Evolutionary conservation across 2,113 vertebrate genomes (phyloP).

Genomic region (Laterallus jamaicensis): DNA sequence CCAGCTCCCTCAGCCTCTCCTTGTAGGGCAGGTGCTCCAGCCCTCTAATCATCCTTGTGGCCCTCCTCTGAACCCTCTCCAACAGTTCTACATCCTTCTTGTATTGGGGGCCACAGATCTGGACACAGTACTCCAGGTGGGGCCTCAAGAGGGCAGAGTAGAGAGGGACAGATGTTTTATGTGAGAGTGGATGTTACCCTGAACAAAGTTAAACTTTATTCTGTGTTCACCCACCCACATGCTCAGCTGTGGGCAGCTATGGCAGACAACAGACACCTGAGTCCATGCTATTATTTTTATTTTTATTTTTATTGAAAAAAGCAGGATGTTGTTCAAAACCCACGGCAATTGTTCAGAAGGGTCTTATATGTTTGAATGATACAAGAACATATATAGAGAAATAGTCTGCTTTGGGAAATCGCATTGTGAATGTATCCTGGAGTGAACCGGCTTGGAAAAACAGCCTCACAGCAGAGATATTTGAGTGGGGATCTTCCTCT

Average conservation of each 20-base stretch:
- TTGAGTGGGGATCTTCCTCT: not conserved
- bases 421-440: not conserved
- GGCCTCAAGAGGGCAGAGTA: too few relatives aligned
- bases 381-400: not conserved
- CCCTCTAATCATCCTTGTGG: too few relatives aligned
- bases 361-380: not conserved
- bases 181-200: fast-evolving
- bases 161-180: too few relatives aligned
- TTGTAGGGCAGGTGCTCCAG: too few relatives aligned
- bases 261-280: not conserved
- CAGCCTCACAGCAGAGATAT: not conserved
- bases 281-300: too few relatives aligned
- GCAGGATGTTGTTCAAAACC: not conserved
- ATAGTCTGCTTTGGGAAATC: not conserved
- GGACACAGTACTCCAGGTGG: too few relatives aligned
- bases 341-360: not conserved
- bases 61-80: too few relatives aligned
- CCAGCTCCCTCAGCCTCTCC: too few relatives aligned
- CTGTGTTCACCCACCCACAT: fast-evolving
- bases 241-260: not conserved
- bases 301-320: not conserved
- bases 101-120: too few relatives aligned
- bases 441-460: slow-evolving; percentile 10
- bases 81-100: too few relatives aligned
- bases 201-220: not conserved